Evolutionary conservation across 2,797 vertebrate genomes (phyloP), one percentile per base, ranked within the genome.

Genomic region (Cuniculus paca): DNA sequence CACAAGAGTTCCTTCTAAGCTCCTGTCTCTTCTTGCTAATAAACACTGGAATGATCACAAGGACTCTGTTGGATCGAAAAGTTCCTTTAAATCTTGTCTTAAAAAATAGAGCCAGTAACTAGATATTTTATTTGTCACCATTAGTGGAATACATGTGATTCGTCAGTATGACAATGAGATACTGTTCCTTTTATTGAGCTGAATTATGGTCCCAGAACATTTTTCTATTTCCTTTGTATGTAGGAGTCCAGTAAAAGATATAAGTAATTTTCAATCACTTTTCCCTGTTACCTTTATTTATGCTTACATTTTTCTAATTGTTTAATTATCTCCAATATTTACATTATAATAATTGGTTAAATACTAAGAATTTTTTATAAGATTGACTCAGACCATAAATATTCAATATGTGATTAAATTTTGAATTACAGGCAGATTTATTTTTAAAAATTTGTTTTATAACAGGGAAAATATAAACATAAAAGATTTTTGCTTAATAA

Each of bases 181-280:
- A 26, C 28, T 94, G 81, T 48, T 39, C 58, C 87, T 74, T 92
- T 88, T 89, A 74, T 95, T 82, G 54, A 89, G 16, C 56, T 90
- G 93, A 96, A 94, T 97, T 95, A 52, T 72, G 72, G 77, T 88
- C 74, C 82, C 68, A 95, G 58, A 88, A 77, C 48, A 95, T 94
- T 95, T 79, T 94, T 95, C 75, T 6, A 31, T 88, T 91, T 83
- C 63, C 72, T 87, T 86, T 86, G 81, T 86, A 78, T 16, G 26
- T 83, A 45, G 10, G 68, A 48, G 65, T 93, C 52, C 90, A 89
- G 13, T 74, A 86, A 94, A 20, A 92, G 88, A 65, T 58, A 5
- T 26, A 81, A 84, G 26, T 85, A 72, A 82, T 92, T 81, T 84
- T 83, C 54, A 50, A 0, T 91, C n/a, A 65, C 81, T 93, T 96